Conservation (phyloP, 2,797 vertebrate genomes). For the Masticophis lateralis region DNA sequence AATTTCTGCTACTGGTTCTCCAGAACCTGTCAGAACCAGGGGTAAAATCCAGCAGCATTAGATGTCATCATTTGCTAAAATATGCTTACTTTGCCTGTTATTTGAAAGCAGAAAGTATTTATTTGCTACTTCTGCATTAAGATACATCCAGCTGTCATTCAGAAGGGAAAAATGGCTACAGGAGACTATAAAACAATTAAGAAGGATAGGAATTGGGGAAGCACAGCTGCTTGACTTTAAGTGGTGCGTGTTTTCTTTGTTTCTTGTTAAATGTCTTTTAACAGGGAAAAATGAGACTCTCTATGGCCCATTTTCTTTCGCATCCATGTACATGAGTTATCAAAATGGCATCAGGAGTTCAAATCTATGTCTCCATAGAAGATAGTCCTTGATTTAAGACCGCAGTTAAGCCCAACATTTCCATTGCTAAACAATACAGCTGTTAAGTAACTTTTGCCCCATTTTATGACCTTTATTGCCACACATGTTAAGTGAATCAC, state of each 20-base stretch:
- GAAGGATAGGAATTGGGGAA: not conserved
- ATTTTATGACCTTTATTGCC: too few species aligned
- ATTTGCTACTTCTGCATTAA: not conserved
- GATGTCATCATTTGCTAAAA: not conserved
- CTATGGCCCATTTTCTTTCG: not conserved
- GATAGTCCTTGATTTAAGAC: too few species aligned
- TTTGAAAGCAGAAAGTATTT: not conserved
- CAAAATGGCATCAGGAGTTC: not conserved
- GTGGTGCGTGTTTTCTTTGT: not conserved
- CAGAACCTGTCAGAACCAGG: too few species aligned
- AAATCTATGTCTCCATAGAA: not conserved
- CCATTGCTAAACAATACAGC: too few species aligned
- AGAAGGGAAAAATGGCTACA: not conserved
- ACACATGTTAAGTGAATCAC: too few species aligned
- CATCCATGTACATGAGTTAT: not conserved
- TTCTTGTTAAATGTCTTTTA: not conserved
- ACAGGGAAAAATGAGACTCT: not conserved
- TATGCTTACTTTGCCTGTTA: not conserved
- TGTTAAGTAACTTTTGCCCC: too few species aligned
- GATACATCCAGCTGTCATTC: not conserved
- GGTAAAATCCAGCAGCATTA: too few species aligned
- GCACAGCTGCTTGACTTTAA: not conserved
- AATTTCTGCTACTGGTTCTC: too few species aligned
- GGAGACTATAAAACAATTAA: not conserved
- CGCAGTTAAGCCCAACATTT: too few species aligned